phyloP scores from a whole-genome alignment of 2,113 vertebrate species.

The Rhipidura dahli region DNA sequence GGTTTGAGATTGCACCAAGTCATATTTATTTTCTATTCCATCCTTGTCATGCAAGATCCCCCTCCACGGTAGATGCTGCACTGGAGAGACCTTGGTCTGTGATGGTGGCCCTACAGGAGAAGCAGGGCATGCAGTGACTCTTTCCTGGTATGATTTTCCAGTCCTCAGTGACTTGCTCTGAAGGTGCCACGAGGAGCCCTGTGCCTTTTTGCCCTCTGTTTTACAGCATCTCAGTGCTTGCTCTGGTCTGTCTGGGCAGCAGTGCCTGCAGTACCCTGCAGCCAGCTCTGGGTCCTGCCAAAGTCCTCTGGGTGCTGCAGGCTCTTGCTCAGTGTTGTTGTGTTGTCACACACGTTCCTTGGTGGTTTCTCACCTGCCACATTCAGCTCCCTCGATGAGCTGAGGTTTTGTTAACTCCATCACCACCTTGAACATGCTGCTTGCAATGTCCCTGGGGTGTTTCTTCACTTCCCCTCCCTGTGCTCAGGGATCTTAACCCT shows the following conservation, averaged over 20 bases:
- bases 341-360: accelerated
- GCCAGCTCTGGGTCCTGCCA: not conserved
- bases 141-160: not conserved
- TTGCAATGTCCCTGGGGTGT: not conserved
- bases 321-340: not conserved
- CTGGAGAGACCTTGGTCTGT: not conserved
- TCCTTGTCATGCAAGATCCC: not conserved
- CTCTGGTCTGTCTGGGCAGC: not conserved
- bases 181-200: not conserved
- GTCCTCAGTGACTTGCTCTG: not conserved
- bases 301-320: not conserved
- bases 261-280: not conserved
- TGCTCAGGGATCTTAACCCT: not conserved
- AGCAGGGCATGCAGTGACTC: not conserved
- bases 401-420: not conserved
- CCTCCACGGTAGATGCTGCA: not conserved
- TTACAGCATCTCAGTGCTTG: not conserved
- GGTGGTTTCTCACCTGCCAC: not conserved
- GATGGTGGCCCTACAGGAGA: not conserved
- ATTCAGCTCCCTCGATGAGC: accelerated
- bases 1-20: not conserved
- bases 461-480: not conserved
- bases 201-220: not conserved
- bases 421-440: accelerated
- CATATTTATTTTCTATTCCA: not conserved